Percentiles rank a stretch among this genome's conserved stretches.
Evolutionary conservation across 2,113 vertebrate genomes (phyloP).

Genomic region (Eptatretus burgeri): DNA sequence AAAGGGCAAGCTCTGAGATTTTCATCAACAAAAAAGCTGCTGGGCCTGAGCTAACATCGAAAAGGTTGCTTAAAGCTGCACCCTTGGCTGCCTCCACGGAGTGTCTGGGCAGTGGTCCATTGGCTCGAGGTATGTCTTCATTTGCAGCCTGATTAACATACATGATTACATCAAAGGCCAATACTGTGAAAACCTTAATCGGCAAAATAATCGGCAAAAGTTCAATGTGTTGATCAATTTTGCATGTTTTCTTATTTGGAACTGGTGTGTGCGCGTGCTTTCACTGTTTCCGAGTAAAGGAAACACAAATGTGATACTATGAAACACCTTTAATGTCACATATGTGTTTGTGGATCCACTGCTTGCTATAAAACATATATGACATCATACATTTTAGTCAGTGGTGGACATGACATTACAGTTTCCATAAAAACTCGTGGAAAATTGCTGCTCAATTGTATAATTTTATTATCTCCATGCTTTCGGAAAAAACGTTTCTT

Average conservation of each 20-base stretch:
- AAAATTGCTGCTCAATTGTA: too few relatives aligned
- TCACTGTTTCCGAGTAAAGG: too few relatives aligned
- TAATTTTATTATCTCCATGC: too few relatives aligned
- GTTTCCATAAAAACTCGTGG: too few relatives aligned
- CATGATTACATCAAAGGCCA: background rate
- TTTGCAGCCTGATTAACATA: slow-evolving; percentile 14
- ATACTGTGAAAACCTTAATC: background rate
- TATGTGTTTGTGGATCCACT: too few relatives aligned
- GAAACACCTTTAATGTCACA: too few relatives aligned
- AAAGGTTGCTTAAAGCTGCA: slow-evolving; percentile 28
- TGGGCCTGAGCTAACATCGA: slow-evolving; percentile 24
- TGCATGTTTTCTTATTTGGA: background rate
- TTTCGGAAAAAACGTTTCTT: too few relatives aligned
- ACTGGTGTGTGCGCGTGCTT: too few relatives aligned
- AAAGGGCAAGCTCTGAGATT: slow-evolving; percentile 47
- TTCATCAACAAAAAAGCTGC: slow-evolving; percentile 22
- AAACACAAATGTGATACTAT: background rate
- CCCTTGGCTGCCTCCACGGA: slow-evolving; percentile 36
- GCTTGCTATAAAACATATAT: too few relatives aligned
- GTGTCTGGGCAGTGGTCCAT: slow-evolving; percentile 54
- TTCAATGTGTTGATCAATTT: background rate
- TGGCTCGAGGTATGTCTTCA: slow-evolving; percentile 26
- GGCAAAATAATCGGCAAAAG: too few relatives aligned
- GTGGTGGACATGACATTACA: too few relatives aligned
- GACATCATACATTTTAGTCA: too few relatives aligned